Evolutionary conservation across 37 sponge, comb jelly and placozoan species (phyloP), one percentile per base, ranked within the genome.

Genomic region (Oopsacas minuta): DNA sequence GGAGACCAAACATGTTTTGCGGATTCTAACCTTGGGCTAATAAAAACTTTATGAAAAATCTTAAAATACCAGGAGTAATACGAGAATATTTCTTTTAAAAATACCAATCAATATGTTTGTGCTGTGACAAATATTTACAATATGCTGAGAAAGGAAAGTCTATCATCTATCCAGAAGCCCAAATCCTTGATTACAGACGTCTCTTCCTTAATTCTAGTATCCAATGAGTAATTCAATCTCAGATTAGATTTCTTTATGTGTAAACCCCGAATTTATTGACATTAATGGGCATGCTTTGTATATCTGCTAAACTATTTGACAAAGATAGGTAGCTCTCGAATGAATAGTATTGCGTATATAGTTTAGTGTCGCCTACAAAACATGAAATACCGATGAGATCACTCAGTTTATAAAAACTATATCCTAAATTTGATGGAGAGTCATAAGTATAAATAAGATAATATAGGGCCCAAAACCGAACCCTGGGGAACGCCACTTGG

Each of bases 401-500:
- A n/a, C 28, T 61, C 22, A 61, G 5, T 61, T 61, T 61, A 61
- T 61, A 61, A 32, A 61, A n/a, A 61, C 75, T 61, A 61, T 61
- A 61, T 32, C 7, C 75, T 61, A 34, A 61, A n/a, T 61, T 61
- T 61, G 75, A 61, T 25, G 75, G 75, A 61, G 75, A 20, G 28
- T 85, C 86, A 82, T 86, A 83, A 37, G 86, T 39, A 38, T 89
- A 89, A 23, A 89, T 75, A 28, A 88, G 23, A 88, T 32, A 88
- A 36, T 12, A 88, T n/a, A 0, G 85, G 85, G 39, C 88, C 88
- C n/a, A 88, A 36, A 36, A 88, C 82, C 7, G 88, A 81, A 10
- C 88, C 88, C 28, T 88, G 88, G 22, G 85, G 88, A 15, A 88
- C 85, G 22, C 88, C 88, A 0, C 85, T 84, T 22, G 39, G 82